A percentile compares a stretch with the other conserved stretches of the same genome.
These are phyloP conservation scores for Atherinosoma microstoma DNA, from an alignment of 2,797 vertebrate species.

Conservation along the genomic window DNA sequence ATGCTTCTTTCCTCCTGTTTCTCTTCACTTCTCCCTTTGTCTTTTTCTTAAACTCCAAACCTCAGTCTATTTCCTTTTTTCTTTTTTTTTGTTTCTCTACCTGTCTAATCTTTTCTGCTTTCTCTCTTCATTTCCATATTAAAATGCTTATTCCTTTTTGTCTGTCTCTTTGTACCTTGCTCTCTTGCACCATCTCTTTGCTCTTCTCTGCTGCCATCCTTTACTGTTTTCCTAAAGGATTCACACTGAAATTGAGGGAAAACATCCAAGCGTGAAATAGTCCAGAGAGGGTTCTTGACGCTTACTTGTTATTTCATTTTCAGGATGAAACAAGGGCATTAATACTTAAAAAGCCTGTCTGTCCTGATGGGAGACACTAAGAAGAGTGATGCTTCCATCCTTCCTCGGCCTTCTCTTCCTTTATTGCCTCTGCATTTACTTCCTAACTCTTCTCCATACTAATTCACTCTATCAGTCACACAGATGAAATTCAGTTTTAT, in stretches of 20 bases:
- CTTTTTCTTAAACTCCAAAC: slow-evolving; percentile 9
- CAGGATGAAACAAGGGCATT: slow-evolving; percentile 77
- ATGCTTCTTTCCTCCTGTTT: slow-evolving; percentile 1
- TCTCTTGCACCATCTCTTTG: slow-evolving; percentile 30
- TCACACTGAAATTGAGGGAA: slow-evolving; percentile 74
- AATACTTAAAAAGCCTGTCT: slow-evolving; percentile 76
- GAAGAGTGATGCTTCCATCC: slow-evolving; percentile 37
- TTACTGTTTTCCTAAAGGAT: slow-evolving; percentile 72
- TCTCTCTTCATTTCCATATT: slow-evolving; percentile 42
- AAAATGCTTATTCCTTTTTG: slow-evolving; percentile 34
- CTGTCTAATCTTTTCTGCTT: slow-evolving; percentile 28
- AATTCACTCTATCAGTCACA: slow-evolving; percentile 37
- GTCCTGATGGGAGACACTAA: slow-evolving; percentile 51
- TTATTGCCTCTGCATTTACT: slow-evolving; percentile 15
- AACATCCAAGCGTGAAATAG: slow-evolving; percentile 82
- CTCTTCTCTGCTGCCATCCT: slow-evolving; percentile 43
- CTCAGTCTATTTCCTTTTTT: slow-evolving; percentile 9
- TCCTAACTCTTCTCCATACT: slow-evolving; percentile 19
- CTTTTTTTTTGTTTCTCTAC: slow-evolving; percentile 7
- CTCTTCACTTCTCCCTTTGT: background rate
- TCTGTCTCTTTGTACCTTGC: slow-evolving; percentile 37
- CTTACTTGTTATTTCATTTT: slow-evolving; percentile 79
- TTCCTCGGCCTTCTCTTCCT: slow-evolving; percentile 27
- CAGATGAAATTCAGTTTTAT: slow-evolving; percentile 20
- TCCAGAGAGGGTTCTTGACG: slow-evolving; percentile 73